A percentile compares a stretch with the other conserved stretches of the same genome.
These are phyloP conservation scores for Diabrotica undecimpunctata DNA, from an alignment of 1,140 invertebrate species.

Conservation along the genomic window DNA sequence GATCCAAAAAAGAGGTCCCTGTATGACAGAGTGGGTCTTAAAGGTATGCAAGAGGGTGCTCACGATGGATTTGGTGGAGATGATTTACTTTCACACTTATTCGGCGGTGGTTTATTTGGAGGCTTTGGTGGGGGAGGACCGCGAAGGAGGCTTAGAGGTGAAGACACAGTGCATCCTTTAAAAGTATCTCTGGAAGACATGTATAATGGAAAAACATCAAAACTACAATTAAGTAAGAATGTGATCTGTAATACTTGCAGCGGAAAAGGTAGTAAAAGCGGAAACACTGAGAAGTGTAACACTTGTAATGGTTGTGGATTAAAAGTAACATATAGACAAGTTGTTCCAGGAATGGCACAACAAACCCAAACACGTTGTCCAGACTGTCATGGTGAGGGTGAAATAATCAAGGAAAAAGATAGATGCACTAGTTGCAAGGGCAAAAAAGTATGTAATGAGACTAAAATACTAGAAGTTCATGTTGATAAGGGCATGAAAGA, in stretches of 20 bases:
- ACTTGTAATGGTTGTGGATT: slow-evolving; percentile 77
- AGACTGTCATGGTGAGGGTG: slow-evolving; percentile 66
- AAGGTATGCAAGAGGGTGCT: slow-evolving; percentile 72
- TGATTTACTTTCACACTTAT: slow-evolving; percentile 64
- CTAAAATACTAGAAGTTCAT: slow-evolving; percentile 82
- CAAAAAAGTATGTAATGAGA: slow-evolving; percentile 72
- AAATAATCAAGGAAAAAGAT: slow-evolving; percentile 76
- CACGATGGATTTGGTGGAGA: slow-evolving; percentile 56
- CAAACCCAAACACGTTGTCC: slow-evolving; percentile 75
- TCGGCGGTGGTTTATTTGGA: slow-evolving; percentile 61
- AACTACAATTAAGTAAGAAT: slow-evolving; percentile 81
- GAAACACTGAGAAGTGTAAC: slow-evolving; percentile 65
- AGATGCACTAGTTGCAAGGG: slow-evolving; percentile 78
- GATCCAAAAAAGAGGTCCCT: slow-evolving; percentile 64
- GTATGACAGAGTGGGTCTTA: slow-evolving; percentile 75
- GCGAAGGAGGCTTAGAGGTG: slow-evolving; percentile 54
- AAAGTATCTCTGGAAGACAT: slow-evolving; percentile 86
- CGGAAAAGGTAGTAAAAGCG: slow-evolving; percentile 80
- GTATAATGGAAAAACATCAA: slow-evolving; percentile 83
- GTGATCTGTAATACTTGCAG: slow-evolving; percentile 80
- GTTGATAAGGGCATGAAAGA: slow-evolving; percentile 88
- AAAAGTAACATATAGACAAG: slow-evolving; percentile 63
- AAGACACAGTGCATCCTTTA: slow-evolving; percentile 68
- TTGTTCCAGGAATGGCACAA: slow-evolving; percentile 79
- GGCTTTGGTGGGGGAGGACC: slow-evolving; percentile 53